Percentiles rank a stretch among this genome's conserved stretches.
phyloP scores from a whole-genome alignment of 2,113 vertebrate species.

The Hypomesus transpacificus region DNA sequence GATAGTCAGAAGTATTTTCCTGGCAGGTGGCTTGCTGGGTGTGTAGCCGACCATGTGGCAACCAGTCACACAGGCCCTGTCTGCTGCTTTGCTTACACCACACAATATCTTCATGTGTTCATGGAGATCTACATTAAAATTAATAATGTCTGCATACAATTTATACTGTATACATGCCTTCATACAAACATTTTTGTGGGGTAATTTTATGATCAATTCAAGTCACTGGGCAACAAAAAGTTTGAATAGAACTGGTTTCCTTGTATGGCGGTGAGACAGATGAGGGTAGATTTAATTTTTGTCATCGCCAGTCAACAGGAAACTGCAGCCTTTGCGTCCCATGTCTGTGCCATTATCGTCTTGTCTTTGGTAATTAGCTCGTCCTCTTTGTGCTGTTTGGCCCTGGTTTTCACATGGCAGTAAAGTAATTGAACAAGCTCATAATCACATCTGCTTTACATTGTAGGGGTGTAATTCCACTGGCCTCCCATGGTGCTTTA shows the following conservation, averaged over 20 bases:
- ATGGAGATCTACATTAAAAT: no score
- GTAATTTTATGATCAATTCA: no score
- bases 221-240: no score
- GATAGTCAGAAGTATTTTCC: constrained; percentile 24
- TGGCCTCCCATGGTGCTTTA: constrained; percentile 47
- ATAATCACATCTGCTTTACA: constrained; percentile 67
- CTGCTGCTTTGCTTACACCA: not conserved
- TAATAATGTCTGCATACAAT: no score
- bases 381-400: constrained; percentile 26
- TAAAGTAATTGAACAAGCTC: constrained; percentile 47
- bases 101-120: no score
- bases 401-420: constrained; percentile 36
- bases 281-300: not conserved
- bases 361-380: constrained; percentile 35
- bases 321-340: not conserved
- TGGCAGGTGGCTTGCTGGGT: constrained; percentile 53
- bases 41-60: constrained; percentile 31
- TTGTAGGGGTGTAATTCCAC: constrained; percentile 58
- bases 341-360: constrained; percentile 26
- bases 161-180: no score
- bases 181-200: no score
- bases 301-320: not conserved
- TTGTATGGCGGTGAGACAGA: not conserved
- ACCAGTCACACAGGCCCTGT: not conserved
- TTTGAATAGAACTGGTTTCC: not conserved